Evolutionary conservation across 2,797 vertebrate genomes (phyloP), one percentile per base, ranked within the genome.

Genomic region (Carduelis carduelis): DNA sequence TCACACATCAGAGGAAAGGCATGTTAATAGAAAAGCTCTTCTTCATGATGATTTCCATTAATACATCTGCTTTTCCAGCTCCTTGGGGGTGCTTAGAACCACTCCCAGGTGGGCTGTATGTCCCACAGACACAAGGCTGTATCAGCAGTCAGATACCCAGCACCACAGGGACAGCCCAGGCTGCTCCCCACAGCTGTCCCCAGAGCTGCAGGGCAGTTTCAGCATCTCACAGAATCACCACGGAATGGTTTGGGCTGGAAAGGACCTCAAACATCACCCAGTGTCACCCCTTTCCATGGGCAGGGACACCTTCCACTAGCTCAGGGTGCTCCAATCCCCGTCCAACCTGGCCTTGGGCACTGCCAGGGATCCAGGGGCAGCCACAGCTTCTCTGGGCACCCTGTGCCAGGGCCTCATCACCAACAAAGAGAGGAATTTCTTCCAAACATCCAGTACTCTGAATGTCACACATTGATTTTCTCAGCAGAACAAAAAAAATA

Each of bases 311-410:
- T 89, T 6, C 43, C 87, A 39, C 49, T 2, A 0, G 0, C n/a
- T 11, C 71, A 64, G 20, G 2, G 0, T 19, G 24, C 18, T 76
- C 44, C 71, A 24, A 82, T 13, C 6, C 22, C 41, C 0, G 0
- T 68, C 70, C 56, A 57, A 0, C n/a, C 50, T 46, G 63, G 17
- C 37, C n/a, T 64, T 39, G 50, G n/a, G 1, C 44, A 59, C 14
- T 52, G 1, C 30, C 39, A 71, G 65, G 50, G 18, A 32, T 57
- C 32, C 49, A 43, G 8, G 21, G 7, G 6, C 59, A 89, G n/a
- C 28, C 64, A 46, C 57, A 70, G 28, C 64, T 46, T 6, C n/a
- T 63, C 44, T 46, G 71, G 6, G 3, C 1, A 46, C 0, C 4
- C 24, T 34, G 17, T 46, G 17, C 21, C 4, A 4, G n/a, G 2